Evolutionary conservation across 2,888 invertebrate species (phyloP).

Genomic region (Meganola albula): DNA sequence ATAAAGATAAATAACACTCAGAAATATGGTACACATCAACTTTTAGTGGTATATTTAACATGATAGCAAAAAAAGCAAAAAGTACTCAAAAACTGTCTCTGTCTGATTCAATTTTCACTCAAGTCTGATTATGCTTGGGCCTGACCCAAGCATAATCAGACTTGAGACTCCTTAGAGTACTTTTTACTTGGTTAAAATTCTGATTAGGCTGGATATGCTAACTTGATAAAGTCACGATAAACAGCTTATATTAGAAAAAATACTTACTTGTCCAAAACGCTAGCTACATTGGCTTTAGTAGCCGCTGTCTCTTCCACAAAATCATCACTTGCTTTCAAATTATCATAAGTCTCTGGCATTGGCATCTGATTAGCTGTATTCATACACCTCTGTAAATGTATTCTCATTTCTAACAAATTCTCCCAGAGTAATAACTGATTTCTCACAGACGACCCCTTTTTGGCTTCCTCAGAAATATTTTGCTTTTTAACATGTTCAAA

Average conservation of each 20-base stretch:
- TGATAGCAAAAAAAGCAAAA: too few species aligned
- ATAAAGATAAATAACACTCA: neutral
- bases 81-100: too few species aligned
- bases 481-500: slow-evolving; percentile 78
- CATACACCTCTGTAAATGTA: slow-evolving; percentile 90
- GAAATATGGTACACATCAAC: too few species aligned
- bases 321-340: slow-evolving; percentile 64
- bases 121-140: too few species aligned
- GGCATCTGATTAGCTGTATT: slow-evolving; percentile 88
- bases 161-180: too few species aligned
- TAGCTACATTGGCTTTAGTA: slow-evolving; percentile 73
- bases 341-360: slow-evolving; percentile 71
- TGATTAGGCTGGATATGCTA: too few species aligned
- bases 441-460: slow-evolving; percentile 82
- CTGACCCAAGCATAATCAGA: too few species aligned
- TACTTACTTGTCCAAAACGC: slow-evolving; percentile 80
- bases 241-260: too few species aligned
- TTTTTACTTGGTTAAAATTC: too few species aligned
- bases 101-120: too few species aligned
- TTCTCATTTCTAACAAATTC: slow-evolving; percentile 88
- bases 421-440: slow-evolving; percentile 90
- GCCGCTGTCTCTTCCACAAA: slow-evolving; percentile 71
- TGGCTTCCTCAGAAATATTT: slow-evolving; percentile 75
- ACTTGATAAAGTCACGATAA: too few species aligned
- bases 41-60: too few species aligned